Evolutionary conservation across 2,888 invertebrate genomes (phyloP), one percentile per base, ranked within the genome.

Genomic region (Malthinus flaveolus): DNA sequence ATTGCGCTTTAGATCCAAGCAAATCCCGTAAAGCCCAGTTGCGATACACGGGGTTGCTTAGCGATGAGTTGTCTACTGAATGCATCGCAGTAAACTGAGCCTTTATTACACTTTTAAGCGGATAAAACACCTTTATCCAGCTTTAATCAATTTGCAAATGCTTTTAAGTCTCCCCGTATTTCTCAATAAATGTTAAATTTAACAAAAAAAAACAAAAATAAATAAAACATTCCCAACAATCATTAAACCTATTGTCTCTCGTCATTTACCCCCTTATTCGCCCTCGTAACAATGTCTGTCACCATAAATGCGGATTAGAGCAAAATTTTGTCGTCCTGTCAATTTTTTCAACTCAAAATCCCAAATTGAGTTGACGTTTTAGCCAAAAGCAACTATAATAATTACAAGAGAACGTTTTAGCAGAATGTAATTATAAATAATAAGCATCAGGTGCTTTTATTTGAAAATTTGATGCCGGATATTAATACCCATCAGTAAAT

Each of bases 101-200:
- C 66, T 71, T 73, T 74, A 74, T 74, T 74, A 73, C 72, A 72
- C 73, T 71, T 71, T 73, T 73, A 72, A 74, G 72, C 66, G 73
- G 74, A 73, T 73, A 70, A 71, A 70, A 69, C 62, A 62, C 60
- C 62, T 64, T 61, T 53, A 62, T 62, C 62, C 59, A 9, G 23
- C 51, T 59, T 62, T 62, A 62, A 62, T 62, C 62, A 62, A 62
- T 62, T 62, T 62, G 60, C 59, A 62, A 62, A 56, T 52, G 46
- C 47, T 62, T 32, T 9, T 13, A 49, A 33, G 49, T 35, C 34
- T 34, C 44, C 11, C 37, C 32, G 13, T 15, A 36, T 15, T 23
- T 36, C 49, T 31, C 11, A 36, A 34, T 34, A 49, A 35, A 15
- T 34, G 13, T 52, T 45, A 50, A 45, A 34, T 45, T 46, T 54